A percentile compares a stretch with the other conserved stretches of the same genome.
phyloP scores from a whole-genome alignment of 2,113 vertebrate genomes.

The Conger conger region DNA sequence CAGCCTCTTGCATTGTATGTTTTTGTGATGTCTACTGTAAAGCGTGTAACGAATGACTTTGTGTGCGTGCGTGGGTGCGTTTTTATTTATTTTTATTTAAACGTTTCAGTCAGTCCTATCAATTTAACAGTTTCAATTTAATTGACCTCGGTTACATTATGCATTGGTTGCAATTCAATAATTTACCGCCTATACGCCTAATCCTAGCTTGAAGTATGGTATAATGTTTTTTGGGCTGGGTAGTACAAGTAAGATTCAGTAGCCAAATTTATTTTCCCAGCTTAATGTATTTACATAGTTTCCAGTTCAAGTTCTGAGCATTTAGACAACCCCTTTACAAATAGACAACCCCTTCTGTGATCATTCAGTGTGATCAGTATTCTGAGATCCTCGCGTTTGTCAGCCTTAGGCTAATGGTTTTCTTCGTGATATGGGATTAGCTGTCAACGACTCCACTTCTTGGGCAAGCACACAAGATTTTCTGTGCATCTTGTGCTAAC shows the following conservation, averaged over 20 bases:
- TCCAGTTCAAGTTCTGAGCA: not conserved
- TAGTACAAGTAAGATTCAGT: too few relatives aligned
- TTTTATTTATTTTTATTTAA: too few relatives aligned
- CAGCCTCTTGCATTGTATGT: slow-evolving; percentile 74
- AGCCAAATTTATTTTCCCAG: too few relatives aligned
- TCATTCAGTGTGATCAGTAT: not conserved
- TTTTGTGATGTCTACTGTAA: slow-evolving; percentile 77
- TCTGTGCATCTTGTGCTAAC: slow-evolving; percentile 57
- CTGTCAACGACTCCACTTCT: not conserved
- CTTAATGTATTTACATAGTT: not conserved
- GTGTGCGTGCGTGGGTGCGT: too few relatives aligned
- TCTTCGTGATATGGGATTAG: not conserved
- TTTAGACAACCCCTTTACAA: not conserved
- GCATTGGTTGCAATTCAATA: too few relatives aligned
- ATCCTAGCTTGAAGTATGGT: too few relatives aligned
- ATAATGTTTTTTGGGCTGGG: too few relatives aligned
- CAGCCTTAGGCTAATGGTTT: not conserved
- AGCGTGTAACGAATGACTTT: slow-evolving; percentile 80
- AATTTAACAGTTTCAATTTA: too few relatives aligned
- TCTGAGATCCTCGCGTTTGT: not conserved
- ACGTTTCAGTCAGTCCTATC: too few relatives aligned
- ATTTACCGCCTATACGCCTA: too few relatives aligned
- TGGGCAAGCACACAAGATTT: slow-evolving; percentile 38
- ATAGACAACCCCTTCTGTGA: not conserved
- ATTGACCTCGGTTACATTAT: too few relatives aligned